Evolutionary conservation across 2,888 invertebrate genomes (phyloP), one percentile per base, ranked within the genome.

Genomic region (Leucozona laternaria): DNA sequence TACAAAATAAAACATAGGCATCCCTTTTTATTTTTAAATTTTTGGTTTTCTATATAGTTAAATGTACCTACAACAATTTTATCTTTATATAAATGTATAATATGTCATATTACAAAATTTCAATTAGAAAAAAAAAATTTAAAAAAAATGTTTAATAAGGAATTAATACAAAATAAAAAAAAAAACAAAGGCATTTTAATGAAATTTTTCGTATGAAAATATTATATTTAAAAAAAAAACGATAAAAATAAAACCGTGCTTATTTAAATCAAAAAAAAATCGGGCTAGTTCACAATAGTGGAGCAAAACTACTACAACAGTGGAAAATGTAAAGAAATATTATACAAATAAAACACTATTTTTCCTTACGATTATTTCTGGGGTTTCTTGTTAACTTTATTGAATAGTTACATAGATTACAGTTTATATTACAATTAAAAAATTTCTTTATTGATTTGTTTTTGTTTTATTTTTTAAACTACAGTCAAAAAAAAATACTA

Each of bases 51-150:
- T 31, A 62, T 43, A 62, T 79, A 79, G 81, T 85, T 85, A 78
- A 82, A 79, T 82, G 82, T 86, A 86, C 79, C 78, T 86, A 82
- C 75, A 75, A 75, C 64, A 82, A 86, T 82, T 60, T 79, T 86
- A 82, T 86, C 82, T 86, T 58, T 73, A 66, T 64, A 66, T 81
- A 73, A 78, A 85, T 85, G 81, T 85, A 85, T 85, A 68, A 68
- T 68, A 85, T 81, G 85, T 85, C 85, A 85, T 85, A 77, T 80
- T 80, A 81, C 77, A 81, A 60, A 72, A 77, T 45, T 82, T 75
- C 72, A 86, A 82, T 82, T 86, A 86, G 81, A 84, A 75, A 75
- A 66, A 84, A 50, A 45, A 58, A 72, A 57, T 4, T 25, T 25
- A 43, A 34, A 70, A 68, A 11, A 57, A 43, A 11, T 34, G 48